These are phyloP conservation scores for Hippocampus barbouri DNA, from an alignment of 2,113 vertebrate species.

Conservation along the genomic window DNA sequence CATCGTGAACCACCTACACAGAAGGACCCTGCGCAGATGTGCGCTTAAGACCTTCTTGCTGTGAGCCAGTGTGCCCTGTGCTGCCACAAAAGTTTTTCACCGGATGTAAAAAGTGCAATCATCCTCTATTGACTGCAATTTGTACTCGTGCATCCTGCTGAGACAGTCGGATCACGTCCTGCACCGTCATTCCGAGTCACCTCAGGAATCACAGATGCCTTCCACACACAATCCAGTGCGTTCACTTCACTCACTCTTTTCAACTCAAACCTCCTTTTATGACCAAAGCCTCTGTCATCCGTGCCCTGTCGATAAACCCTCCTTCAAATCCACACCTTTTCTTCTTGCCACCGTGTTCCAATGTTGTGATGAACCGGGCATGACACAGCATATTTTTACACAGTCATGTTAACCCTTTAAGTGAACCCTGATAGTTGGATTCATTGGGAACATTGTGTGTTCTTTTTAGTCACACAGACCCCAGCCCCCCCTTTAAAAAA, in stretches of 20 bases:
- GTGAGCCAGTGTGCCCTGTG: neutral
- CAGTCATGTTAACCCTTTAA: neutral
- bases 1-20: neutral
- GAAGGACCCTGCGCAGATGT: neutral
- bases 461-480: neutral
- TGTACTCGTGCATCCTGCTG: neutral
- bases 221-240: neutral
- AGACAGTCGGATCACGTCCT: neutral
- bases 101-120: neutral
- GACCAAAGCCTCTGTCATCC: slow-evolving; percentile 4
- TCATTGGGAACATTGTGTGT: neutral
- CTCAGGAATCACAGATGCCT: neutral
- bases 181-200: neutral
- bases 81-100: neutral
- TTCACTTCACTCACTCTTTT: neutral
- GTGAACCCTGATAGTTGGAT: neutral
- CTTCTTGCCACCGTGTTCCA: neutral
- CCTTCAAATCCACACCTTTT: neutral
- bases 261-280: neutral
- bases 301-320: neutral
- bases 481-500: too few relatives aligned
- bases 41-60: too few relatives aligned
- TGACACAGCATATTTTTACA: slow-evolving; percentile 1
- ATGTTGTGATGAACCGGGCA: neutral
- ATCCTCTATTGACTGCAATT: neutral